Base-by-base conservation (phyloP, 2,888 invertebrate genomes). In the Villa cingulata region DNA sequence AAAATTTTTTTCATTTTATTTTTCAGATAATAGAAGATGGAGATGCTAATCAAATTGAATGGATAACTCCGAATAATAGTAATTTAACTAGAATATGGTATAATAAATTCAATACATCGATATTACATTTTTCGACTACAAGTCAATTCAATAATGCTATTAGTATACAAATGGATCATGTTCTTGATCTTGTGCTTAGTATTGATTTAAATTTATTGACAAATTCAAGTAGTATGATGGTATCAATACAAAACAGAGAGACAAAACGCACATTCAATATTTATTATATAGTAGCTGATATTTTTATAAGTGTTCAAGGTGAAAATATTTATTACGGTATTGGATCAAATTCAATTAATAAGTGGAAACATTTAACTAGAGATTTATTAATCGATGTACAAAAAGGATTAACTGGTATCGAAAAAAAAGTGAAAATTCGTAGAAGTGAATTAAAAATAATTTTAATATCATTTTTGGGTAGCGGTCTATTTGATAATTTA, bases 321-420 rank as follows among this genome's bases (percentile, higher is more conserved):
- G 78, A 81, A 51, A 83, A 91, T 66, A 80, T 92, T 51, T 90
- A 84, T 64, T 87, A 94, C 62, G 94, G 94, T 2, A 76, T 95
- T 55, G 89, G 87, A 9, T 60, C 69, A 14, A 69, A 70, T 36
- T 65, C 69, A 14, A 62, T 71, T 18, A 72, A 71, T 57, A 74
- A 75, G 56, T 91, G 90, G 90, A 78, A 79, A 53, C 80, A 78
- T 54, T 68, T 95, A 27, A 89, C 90, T 0, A 75, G 96, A 39
- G 92, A 96, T 64, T 74, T 96, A 37, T 77, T 87, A 52, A 81
- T 90, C 46, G 96, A 96, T 69, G 76, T 94, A 58, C 87, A 89
- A 64, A 96, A 96, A 70, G 94, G 94, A 46, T 74, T 90, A 74
- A 73, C 76, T 50, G 80, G 82, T 57, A 9, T 50, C 39, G 54